Conservation (phyloP, 2,113 vertebrate genomes). For the Aix galericulata region DNA sequence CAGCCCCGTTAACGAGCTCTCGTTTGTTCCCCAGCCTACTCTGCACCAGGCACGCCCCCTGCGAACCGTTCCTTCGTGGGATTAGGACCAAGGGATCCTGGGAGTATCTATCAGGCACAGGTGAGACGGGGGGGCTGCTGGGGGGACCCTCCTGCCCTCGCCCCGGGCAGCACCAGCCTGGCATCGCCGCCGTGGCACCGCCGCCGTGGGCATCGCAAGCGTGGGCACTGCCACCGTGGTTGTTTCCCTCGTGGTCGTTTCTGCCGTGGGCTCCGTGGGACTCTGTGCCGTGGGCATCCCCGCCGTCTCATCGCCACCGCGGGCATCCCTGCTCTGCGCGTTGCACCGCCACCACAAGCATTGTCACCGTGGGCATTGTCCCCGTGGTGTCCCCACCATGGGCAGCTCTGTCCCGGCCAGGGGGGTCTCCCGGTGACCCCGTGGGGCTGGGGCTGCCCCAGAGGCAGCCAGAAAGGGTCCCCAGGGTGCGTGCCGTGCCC, state of each 20-base stretch:
- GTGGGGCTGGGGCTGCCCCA: too few species aligned
- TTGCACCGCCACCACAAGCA: not conserved
- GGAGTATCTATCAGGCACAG: slow-evolving; percentile 95
- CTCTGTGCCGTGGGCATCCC: not conserved
- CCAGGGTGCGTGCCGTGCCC: not conserved
- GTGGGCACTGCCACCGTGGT: not conserved
- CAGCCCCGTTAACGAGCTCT: slow-evolving; percentile 71
- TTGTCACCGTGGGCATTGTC: not conserved
- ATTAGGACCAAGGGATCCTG: slow-evolving; percentile 92
- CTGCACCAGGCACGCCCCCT: slow-evolving; percentile 92
- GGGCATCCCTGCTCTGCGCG: accelerated
- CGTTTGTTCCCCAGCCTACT: slow-evolving; percentile 87
- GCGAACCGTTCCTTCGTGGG: slow-evolving; percentile 94
- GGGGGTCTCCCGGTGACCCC: not conserved
- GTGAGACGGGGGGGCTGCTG: slow-evolving; percentile 79
- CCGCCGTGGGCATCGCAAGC: not conserved
- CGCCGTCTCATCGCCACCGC: not conserved
- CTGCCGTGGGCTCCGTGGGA: not conserved
- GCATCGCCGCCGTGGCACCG: not conserved
- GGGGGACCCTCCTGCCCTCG: slow-evolving; percentile 19
- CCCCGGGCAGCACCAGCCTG: not conserved
- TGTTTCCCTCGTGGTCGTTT: not conserved
- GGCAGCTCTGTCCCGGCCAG: accelerated
- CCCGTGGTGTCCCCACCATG: not conserved
- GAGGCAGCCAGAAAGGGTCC: not conserved